Evolutionary conservation across 2,113 vertebrate genomes (phyloP).

Genomic region (Gallinago paraguaiae): DNA sequence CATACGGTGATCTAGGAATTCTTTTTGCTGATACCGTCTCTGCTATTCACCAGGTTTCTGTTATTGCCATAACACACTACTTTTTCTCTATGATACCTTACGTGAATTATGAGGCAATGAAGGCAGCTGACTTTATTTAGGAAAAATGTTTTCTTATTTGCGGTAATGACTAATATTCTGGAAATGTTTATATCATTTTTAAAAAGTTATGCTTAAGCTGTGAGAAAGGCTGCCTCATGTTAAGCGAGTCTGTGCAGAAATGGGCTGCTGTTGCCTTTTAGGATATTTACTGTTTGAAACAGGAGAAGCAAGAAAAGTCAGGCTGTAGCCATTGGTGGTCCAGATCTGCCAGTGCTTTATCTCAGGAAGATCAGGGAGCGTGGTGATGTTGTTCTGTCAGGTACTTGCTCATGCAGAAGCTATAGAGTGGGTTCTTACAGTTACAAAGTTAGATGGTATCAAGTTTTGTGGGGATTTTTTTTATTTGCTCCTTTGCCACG

Average conservation of each 20-base stretch:
- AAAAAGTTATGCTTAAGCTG: background rate
- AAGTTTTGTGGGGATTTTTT: background rate
- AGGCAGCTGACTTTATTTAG: background rate
- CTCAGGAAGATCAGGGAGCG: rapidly evolving
- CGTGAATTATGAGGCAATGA: background rate
- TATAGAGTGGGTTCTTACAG: background rate
- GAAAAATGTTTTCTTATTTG: background rate
- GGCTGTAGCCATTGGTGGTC: background rate
- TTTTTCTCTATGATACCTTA: background rate
- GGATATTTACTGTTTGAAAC: background rate
- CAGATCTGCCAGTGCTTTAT: background rate
- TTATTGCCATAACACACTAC: rapidly evolving
- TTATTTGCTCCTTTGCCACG: background rate
- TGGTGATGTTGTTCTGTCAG: background rate
- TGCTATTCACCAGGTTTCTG: background rate
- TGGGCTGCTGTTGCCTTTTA: background rate
- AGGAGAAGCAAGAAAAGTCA: background rate
- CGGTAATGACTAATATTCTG: background rate
- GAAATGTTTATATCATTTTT: background rate
- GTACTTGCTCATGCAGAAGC: background rate
- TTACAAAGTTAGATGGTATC: background rate
- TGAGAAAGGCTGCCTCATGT: background rate
- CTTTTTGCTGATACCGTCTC: background rate
- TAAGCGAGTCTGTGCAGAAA: background rate
- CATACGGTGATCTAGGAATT: background rate